Evolutionary conservation across 2,113 vertebrate genomes (phyloP).

Genomic region (Gobio gobio): DNA sequence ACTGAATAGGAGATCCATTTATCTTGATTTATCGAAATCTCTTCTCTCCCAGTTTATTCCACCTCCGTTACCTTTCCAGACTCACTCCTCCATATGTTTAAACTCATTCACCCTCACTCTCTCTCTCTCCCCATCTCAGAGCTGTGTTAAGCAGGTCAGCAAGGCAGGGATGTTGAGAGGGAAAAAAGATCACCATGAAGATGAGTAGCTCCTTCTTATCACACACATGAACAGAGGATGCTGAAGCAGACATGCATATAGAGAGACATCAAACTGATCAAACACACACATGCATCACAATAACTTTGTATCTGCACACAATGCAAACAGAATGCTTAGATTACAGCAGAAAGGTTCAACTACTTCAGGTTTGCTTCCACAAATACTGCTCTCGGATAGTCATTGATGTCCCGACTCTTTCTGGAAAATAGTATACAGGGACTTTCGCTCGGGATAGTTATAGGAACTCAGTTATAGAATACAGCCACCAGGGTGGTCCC

Average conservation of each 20-base stretch:
- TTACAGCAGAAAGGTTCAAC: not conserved
- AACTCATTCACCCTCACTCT: constrained; percentile 47
- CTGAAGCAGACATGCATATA: not conserved
- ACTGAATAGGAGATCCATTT: not conserved
- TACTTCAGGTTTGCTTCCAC: constrained; percentile 3
- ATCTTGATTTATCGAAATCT: constrained; percentile 1
- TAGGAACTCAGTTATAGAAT: too few species aligned
- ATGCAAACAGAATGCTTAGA: not conserved
- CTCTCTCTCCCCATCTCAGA: constrained; percentile 44
- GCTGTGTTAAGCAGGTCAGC: constrained; percentile 53
- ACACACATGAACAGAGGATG: constrained; percentile 34
- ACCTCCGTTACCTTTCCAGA: constrained; percentile 21
- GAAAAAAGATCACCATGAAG: constrained; percentile 52
- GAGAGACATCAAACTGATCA: not conserved
- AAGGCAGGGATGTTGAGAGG: constrained; percentile 44
- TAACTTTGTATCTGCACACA: not conserved
- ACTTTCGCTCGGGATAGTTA: too few species aligned
- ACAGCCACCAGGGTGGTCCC: too few species aligned
- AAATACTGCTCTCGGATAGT: not conserved
- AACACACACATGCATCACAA: not conserved
- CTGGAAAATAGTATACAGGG: not conserved
- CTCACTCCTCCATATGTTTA: not conserved
- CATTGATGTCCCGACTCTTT: not conserved
- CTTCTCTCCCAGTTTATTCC: constrained; percentile 29
- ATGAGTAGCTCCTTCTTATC: constrained; percentile 51